Conservation (phyloP, 1,140 invertebrate species). For the Phocides pigmalion region DNA sequence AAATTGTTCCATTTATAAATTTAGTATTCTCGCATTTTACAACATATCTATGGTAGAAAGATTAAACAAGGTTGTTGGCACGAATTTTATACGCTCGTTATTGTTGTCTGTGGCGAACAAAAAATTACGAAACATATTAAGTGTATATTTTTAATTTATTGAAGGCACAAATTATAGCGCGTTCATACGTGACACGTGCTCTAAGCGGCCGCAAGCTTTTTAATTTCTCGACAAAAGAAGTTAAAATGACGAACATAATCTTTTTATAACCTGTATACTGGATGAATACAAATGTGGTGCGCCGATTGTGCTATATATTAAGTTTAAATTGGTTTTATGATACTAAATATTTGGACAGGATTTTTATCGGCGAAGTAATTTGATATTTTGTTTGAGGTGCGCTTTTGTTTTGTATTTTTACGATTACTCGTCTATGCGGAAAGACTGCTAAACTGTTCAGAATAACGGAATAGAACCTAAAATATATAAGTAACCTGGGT, state of each 20-base stretch:
- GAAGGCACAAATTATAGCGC: slow-evolving; percentile 65
- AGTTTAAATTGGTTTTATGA: slow-evolving; percentile 77
- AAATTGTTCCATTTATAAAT: no score
- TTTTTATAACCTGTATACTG: slow-evolving; percentile 69
- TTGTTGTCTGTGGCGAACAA: slow-evolving; percentile 45
- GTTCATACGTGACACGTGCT: slow-evolving; percentile 67
- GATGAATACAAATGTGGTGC: slow-evolving; percentile 70
- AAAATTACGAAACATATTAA: slow-evolving; percentile 57
- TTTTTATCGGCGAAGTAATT: slow-evolving; percentile 73
- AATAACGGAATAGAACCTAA: no score
- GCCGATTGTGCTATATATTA: slow-evolving; percentile 79
- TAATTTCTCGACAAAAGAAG: slow-evolving; percentile 69
- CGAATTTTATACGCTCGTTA: slow-evolving; percentile 18
- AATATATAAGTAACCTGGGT: no score
- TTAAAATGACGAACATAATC: slow-evolving; percentile 71
- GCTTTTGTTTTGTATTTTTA: slow-evolving; percentile 71
- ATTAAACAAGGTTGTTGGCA: slow-evolving; percentile 39
- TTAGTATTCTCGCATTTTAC: no score
- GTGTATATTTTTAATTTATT: slow-evolving; percentile 71
- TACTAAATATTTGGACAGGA: slow-evolving; percentile 80
- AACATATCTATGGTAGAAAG: slow-evolving; percentile 1
- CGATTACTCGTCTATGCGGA: slow-evolving; percentile 70
- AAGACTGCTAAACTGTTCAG: slow-evolving; percentile 57
- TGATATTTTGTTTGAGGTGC: slow-evolving; percentile 72
- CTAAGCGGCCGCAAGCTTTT: slow-evolving; percentile 63